Percentiles rank a stretch among this genome's conserved stretches.
Evolutionary conservation across 2,113 vertebrate species (phyloP).

Genomic region (Suncus etruscus): DNA sequence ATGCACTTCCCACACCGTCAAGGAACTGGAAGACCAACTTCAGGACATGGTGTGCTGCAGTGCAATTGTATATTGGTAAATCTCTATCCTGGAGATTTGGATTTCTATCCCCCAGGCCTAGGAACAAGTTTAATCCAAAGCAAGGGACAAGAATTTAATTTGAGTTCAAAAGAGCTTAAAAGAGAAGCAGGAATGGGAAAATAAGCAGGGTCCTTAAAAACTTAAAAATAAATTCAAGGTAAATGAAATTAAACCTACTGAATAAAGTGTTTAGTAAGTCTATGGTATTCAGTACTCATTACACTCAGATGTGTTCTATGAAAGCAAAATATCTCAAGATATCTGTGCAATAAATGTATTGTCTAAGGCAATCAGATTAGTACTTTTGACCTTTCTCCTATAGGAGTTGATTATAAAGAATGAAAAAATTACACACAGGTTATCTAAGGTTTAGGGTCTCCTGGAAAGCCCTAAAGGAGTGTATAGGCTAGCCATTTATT

Average conservation of each 20-base stretch:
- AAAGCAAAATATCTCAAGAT: neutral
- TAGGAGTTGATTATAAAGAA: too few relatives aligned
- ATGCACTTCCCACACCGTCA: neutral
- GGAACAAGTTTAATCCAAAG: neutral
- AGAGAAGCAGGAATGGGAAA: neutral
- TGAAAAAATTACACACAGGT: too few relatives aligned
- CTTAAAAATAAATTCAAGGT: constrained; percentile 18
- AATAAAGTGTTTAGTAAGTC: neutral
- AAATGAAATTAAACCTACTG: neutral
- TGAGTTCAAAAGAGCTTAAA: neutral
- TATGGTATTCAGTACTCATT: neutral
- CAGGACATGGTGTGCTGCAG: neutral
- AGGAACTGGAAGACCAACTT: neutral
- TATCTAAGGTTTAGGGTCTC: too few relatives aligned
- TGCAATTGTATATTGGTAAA: neutral
- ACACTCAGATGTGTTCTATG: neutral
- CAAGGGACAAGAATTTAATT: neutral
- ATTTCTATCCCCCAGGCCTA: neutral
- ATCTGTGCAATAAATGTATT: neutral
- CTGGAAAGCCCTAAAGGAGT: too few relatives aligned
- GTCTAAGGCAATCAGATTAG: too few relatives aligned
- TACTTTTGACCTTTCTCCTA: too few relatives aligned
- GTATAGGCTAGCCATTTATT: too few relatives aligned
- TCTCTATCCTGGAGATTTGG: neutral
- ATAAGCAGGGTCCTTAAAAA: neutral